Conservation (phyloP, 2,797 vertebrate species). For the Galagoides demidoff region DNA sequence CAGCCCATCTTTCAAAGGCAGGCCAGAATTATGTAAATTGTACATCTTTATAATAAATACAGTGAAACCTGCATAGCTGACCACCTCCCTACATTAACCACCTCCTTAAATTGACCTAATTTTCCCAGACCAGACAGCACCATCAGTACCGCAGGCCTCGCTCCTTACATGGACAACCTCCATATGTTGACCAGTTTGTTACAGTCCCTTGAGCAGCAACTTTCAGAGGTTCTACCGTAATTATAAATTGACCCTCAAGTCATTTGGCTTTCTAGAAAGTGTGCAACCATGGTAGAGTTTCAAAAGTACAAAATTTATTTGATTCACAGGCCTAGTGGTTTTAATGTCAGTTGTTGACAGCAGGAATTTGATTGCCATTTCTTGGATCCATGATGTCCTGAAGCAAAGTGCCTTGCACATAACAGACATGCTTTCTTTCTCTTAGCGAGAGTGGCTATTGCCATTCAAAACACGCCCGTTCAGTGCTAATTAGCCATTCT, state of each 20-base stretch:
- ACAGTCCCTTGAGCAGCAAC: too few relatives aligned
- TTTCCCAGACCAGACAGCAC: too few relatives aligned
- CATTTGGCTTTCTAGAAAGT: constrained; percentile 52
- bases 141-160: too few relatives aligned
- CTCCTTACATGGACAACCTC: too few relatives aligned
- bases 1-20: not conserved
- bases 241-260: constrained; percentile 33
- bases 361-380: not conserved
- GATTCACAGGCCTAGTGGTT: not conserved
- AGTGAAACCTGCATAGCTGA: too few relatives aligned
- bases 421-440: not conserved
- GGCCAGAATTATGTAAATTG: not conserved
- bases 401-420: not conserved
- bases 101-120: too few relatives aligned
- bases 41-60: constrained; percentile 19
- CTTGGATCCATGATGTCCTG: not conserved
- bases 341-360: not conserved
- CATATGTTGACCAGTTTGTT: too few relatives aligned
- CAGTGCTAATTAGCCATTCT: not conserved
- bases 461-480: not conserved
- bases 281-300: not conserved
- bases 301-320: constrained; percentile 44
- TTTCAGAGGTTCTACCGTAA: too few relatives aligned
- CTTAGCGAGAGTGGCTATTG: not conserved
- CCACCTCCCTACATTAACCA: too few relatives aligned